Base-by-base conservation (phyloP, 92 coral and sea anemone genomes). In the Ricordea florida region DNA sequence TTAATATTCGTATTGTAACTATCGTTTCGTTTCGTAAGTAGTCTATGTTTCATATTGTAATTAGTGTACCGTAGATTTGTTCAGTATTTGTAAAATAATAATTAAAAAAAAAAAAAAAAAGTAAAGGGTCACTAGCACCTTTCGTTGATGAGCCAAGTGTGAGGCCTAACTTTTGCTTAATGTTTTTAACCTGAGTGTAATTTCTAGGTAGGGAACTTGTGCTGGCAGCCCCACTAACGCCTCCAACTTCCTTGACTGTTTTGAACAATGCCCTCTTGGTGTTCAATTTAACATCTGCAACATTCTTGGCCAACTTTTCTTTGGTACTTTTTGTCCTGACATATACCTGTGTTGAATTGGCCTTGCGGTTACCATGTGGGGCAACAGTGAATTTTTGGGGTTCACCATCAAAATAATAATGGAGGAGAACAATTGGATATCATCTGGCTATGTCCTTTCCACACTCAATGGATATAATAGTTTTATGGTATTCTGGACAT, bases 321-420 rank as follows among this genome's bases (percentile, higher is more conserved):
- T 83, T 65, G 15, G 88, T 83, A 42, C 88, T 83, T 46, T 58
- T 80, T 18, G 86, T 70, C 6, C 64, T 32, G 10, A 80, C 35
- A 36, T 80, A 59, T 28, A 72, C 62, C 59, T 25, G 36, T n/a
- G 17, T 46, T 11, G 74, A 50, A 46, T 18, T 4, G 0, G 28
- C 29, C 47, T 79, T 69, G 15, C 81, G 81, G 64, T 63, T 71
- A 3, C 81, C 81, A 79, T 85, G 90, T 0, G 61, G 59, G 36
- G 24, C 26, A 33, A 85, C 56, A 13, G 25, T 35, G 38, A 84
- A 84, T 57, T 59, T 46, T 26, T 5, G 37, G 26, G 25, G 31
- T 22, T 84, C 55, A 14, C 78, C 78, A 52, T 72, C 84, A 74
- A 5, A 75, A 17, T 46, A 16, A 53, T 74, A 75, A 7, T 75